Conservation (phyloP, 2,888 invertebrate species). For the Dryococelus australis region DNA sequence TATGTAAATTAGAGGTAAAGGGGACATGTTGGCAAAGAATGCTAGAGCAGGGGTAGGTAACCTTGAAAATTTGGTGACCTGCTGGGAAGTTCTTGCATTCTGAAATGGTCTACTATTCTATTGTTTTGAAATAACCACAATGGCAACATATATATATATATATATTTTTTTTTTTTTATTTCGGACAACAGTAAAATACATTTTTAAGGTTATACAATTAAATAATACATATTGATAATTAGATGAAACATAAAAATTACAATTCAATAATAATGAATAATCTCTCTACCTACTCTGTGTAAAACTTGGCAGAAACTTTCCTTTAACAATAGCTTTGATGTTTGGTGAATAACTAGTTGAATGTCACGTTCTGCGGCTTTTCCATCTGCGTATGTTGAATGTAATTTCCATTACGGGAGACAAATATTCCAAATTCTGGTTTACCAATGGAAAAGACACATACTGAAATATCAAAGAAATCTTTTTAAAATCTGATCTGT, state of each 20-base stretch:
- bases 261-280: background rate
- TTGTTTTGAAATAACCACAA: too few relatives aligned
- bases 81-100: too few relatives aligned
- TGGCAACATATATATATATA: too few relatives aligned
- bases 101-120: too few relatives aligned
- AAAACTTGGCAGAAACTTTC: background rate
- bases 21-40: too few relatives aligned
- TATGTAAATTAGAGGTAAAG: too few relatives aligned
- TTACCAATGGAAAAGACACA: background rate
- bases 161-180: background rate
- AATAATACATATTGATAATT: background rate
- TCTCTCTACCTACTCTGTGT: background rate
- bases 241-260: background rate
- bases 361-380: background rate
- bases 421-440: background rate
- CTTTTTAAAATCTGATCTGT: background rate
- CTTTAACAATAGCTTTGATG: constrained; percentile 11
- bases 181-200: background rate
- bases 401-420: background rate
- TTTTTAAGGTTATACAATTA: background rate
- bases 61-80: too few relatives aligned
- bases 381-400: background rate
- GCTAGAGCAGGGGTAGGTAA: background rate
- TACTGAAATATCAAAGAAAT: background rate
- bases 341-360: background rate